Evolutionary conservation across 23 tunicate genomes (phyloP), one percentile per base, ranked within the genome.

Genomic region (Pegea sp.): DNA sequence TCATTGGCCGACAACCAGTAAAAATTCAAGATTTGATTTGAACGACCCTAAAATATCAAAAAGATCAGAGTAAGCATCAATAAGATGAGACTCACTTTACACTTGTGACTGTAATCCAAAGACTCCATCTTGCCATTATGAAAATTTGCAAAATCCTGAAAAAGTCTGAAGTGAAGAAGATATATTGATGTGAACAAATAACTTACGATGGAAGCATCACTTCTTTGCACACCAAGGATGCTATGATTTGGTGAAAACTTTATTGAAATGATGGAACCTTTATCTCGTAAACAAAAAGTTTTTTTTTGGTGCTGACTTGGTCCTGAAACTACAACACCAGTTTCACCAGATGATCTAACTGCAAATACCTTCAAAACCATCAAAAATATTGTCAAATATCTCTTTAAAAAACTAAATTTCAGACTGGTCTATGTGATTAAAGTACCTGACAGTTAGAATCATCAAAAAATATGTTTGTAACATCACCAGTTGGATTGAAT

Each of bases 381-480:
- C 52, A 26, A 22, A 62, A 23, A 42, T 5, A 54, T 27, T 16
- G 34, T n/a, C 11, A 54, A n/a, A 25, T 25, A 29, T n/a, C n/a
- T 16, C 27, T 25, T 24, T 56, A 11, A 51, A 16, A n/a, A 8
- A 7, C 24, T 20, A 51, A 51, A 16, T 51, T 18, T 6, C 60
- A 6, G 33, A 20, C 34, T 34, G 33, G 33, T 55, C 44, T 24
- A 27, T 50, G 20, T 6, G 5, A 21, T 5, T 5, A 51, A 57
- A n/a, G 2, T 56, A 80, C 95, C 70, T 72, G 80, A 22, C 25
- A 59, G 38, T 84, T 84, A 29, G 69, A 52, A 56, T 74, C 95
- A 63, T 84, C 95, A 51, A 67, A 84, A 63, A 84, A 84, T 6
- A 84, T 84, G 44, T 73, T 84, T 16, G 81, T 84, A 19, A 73